Evolutionary conservation across 37 sponge, comb jelly and placozoan genomes (phyloP), one percentile per base, ranked within the genome.

Genomic region (Trichoplax adhaerens): DNA sequence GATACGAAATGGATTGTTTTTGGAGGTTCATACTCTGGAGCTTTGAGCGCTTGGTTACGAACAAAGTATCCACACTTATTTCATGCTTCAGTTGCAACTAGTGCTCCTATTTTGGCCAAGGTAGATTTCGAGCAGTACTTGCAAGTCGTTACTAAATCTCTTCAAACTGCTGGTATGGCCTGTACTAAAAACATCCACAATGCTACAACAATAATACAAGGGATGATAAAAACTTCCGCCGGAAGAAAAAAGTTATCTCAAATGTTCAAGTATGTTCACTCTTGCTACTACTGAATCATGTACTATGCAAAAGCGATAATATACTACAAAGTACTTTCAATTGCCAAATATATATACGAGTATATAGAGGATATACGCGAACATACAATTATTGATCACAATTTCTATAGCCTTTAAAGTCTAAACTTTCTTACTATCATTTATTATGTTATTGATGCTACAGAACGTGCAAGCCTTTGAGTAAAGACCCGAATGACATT

Each of bases 1-100:
- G 48, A 2, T 53, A 80, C 80, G 52, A 70, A 70, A 74, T 91
- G 91, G 91, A 72, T 91, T 68, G 67, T 74, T 2, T 87, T 86
- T 78, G 91, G 91, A 51, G 91, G 91, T 7, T 90, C 91, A 0
- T 90, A 90, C 58, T 72, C 91, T 6, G 86, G 91, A 10, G 84
- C 83, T 48, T 78, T 91, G 2, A 74, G 88, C 6, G 91, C 84
- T 0, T 91, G 91, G 91, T 60, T 87, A 53, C 72, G 91, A 12
- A 69, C 81, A 52, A 65, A 77, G 62, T 81, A 91, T 62, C 91
- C 91, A 1, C 74, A 86, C 53, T 48, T 76, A 29, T 84, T 87
- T 5, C 75, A 55, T 57, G 91, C 83, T 1, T 81, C 91, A 0
- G 76, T 91, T 52, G 91, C 91, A 47, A 80, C 82, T 77, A 87